Conservation (phyloP, 2,888 invertebrate genomes). For the Lucinisca nassula region DNA sequence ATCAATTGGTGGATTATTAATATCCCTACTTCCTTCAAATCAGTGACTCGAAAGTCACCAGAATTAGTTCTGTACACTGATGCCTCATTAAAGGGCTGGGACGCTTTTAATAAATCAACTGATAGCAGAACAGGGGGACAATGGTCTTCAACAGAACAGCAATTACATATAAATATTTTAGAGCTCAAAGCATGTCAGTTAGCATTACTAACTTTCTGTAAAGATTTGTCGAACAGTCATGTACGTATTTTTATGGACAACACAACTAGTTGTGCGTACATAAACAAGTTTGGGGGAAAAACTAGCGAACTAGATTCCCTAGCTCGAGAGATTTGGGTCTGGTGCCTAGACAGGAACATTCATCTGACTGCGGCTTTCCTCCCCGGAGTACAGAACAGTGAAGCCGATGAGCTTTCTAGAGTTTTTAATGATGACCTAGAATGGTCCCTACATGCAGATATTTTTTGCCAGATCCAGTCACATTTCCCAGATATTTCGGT, state of each 20-base stretch:
- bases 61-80: background rate
- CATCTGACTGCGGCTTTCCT: slow-evolving; percentile 48
- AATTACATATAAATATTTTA: slow-evolving; percentile 40
- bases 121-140: slow-evolving; percentile 1
- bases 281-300: slow-evolving; percentile 56
- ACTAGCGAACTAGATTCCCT: slow-evolving; percentile 23
- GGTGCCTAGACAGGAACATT: slow-evolving; percentile 33
- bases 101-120: background rate
- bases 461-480: slow-evolving; percentile 21
- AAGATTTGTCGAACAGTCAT: slow-evolving; percentile 9
- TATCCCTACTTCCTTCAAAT: background rate
- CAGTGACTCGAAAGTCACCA: background rate
- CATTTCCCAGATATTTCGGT: background rate
- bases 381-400: slow-evolving; percentile 36
- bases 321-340: slow-evolving; percentile 37
- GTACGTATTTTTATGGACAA: slow-evolving; percentile 36
- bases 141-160: slow-evolving; percentile 42
- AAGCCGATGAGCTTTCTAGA: slow-evolving; percentile 50
- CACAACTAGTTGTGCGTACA: slow-evolving; percentile 50
- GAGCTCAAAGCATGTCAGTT: slow-evolving; percentile 45
- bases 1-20: background rate
- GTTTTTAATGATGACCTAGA: slow-evolving; percentile 56
- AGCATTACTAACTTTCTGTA: slow-evolving; percentile 13
- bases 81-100: background rate
- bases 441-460: slow-evolving; percentile 38